phyloP scores from a whole-genome alignment of 2,888 invertebrate genomes.

The Hemithea aestivaria region DNA sequence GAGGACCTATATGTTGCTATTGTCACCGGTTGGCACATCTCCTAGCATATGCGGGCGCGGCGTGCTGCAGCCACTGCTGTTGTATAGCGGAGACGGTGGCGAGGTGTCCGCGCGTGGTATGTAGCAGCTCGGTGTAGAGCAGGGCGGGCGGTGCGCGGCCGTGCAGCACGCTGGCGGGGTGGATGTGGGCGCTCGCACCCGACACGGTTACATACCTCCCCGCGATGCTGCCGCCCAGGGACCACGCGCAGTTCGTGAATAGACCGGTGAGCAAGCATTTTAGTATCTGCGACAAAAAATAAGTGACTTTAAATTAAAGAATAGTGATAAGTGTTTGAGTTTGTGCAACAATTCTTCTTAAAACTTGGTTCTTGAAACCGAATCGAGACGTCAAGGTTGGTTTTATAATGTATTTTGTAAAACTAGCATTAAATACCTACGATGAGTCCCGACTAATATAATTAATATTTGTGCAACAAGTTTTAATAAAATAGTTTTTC shows the following conservation, averaged over 20 bases:
- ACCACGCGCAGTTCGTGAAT: slow-evolving; percentile 92
- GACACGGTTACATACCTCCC: slow-evolving; percentile 76
- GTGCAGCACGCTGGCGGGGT: slow-evolving; percentile 88
- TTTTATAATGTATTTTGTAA: no score
- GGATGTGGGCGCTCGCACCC: no score
- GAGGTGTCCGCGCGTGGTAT: slow-evolving; percentile 90
- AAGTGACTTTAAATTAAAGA: neutral
- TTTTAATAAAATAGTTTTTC: no score
- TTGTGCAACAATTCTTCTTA: no score
- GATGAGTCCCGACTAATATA: no score
- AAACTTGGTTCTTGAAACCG: no score
- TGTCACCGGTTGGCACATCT: slow-evolving; percentile 57
- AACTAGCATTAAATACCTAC: no score
- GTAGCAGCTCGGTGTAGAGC: slow-evolving; percentile 92
- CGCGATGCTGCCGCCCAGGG: slow-evolving; percentile 80
- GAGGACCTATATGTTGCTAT: no score
- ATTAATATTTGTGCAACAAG: no score
- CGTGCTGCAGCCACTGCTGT: slow-evolving; percentile 85
- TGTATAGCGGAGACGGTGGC: slow-evolving; percentile 88
- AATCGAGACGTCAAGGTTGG: no score
- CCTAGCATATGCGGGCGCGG: slow-evolving; percentile 56
- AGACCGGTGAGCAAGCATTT: slow-evolving; percentile 90
- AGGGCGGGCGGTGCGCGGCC: slow-evolving; percentile 81
- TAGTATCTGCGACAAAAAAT: slow-evolving; percentile 61
- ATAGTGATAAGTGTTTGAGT: no score